phyloP scores from a whole-genome alignment of 92 coral and sea anemone genomes.

The Bergia sp. region DNA sequence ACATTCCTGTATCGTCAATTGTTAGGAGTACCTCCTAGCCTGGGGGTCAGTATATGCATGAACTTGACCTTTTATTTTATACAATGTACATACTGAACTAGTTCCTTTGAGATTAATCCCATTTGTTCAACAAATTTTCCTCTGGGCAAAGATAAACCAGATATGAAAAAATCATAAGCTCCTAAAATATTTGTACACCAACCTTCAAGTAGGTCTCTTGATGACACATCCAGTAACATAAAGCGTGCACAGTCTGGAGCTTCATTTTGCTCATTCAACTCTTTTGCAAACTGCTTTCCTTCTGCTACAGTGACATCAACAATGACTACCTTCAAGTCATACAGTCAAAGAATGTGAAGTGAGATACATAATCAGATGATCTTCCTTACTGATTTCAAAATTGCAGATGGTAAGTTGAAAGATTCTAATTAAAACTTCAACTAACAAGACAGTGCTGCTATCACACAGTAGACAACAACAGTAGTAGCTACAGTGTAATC shows the following conservation, averaged over 20 bases:
- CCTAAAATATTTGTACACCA: background rate
- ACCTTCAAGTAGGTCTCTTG: slow-evolving; percentile 44
- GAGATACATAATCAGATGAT: background rate
- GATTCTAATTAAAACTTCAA: too few relatives aligned
- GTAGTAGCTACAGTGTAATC: too few relatives aligned
- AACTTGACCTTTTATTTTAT: background rate
- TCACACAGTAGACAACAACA: too few relatives aligned
- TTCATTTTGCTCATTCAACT: slow-evolving; percentile 15
- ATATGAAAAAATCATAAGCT: background rate
- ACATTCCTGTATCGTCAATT: too few relatives aligned
- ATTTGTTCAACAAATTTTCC: background rate
- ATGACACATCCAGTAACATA: slow-evolving; percentile 39
- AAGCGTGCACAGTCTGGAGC: slow-evolving; percentile 19
- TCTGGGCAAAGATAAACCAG: background rate
- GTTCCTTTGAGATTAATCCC: background rate
- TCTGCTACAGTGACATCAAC: slow-evolving; percentile 40
- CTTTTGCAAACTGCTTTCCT: slow-evolving; percentile 31
- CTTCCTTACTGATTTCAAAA: background rate
- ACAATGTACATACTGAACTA: too few relatives aligned
- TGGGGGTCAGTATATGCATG: too few relatives aligned
- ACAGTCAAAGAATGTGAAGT: background rate
- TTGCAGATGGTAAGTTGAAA: too few relatives aligned
- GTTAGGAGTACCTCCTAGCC: too few relatives aligned
- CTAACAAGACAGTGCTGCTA: too few relatives aligned
- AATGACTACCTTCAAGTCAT: slow-evolving; percentile 26